Evolutionary conservation across 2,797 vertebrate genomes (phyloP).

Genomic region (Parotocinclus haroldoi): DNA sequence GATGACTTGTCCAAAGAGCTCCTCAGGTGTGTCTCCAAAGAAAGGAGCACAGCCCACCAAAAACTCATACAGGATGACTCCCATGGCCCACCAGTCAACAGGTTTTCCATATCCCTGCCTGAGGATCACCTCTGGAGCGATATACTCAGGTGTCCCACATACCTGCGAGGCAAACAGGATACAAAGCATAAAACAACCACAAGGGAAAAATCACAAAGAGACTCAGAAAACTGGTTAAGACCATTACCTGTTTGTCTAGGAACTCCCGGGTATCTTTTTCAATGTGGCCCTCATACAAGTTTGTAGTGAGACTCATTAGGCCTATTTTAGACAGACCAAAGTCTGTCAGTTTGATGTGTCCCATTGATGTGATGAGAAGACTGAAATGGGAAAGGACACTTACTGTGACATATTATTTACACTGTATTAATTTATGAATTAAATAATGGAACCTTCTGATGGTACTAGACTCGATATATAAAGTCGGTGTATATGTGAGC

Average conservation of each 20-base stretch:
- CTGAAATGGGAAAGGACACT: conserved; percentile 56
- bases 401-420: background rate
- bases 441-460: background rate
- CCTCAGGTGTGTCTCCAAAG: conserved; percentile 95
- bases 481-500: conserved; percentile 28
- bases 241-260: conserved; percentile 89
- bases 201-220: background rate
- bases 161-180: conserved; percentile 70
- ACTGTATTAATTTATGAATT: background rate
- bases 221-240: background rate
- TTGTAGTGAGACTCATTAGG: conserved; percentile 95
- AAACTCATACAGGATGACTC: conserved; percentile 92
- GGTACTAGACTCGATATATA: background rate
- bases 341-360: conserved; percentile 95
- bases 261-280: conserved; percentile 96
- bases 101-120: conserved; percentile 97
- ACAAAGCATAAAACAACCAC: too few species aligned
- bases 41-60: conserved; percentile 93
- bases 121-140: conserved; percentile 93
- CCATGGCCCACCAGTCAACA: conserved; percentile 98
- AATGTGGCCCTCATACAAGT: conserved; percentile 94
- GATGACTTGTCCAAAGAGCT: conserved; percentile 96
- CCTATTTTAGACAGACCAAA: conserved; percentile 97
- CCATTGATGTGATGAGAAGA: conserved; percentile 95
- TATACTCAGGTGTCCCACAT: conserved; percentile 94